phyloP scores from a whole-genome alignment of 2,888 invertebrate genomes.

The Halictus ligatus region DNA sequence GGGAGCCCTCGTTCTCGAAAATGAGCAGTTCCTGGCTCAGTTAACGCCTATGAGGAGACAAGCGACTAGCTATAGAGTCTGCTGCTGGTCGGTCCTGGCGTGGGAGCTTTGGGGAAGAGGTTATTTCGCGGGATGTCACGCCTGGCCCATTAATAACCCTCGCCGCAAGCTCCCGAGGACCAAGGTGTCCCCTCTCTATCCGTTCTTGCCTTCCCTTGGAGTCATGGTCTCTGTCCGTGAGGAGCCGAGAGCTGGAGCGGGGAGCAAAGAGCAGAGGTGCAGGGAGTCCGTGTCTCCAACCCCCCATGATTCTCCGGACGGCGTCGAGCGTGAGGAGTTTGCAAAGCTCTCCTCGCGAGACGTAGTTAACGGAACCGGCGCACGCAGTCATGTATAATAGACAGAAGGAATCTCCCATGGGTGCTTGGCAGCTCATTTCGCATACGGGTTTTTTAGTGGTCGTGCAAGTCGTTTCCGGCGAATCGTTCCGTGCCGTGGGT shows the following conservation, averaged over 20 bases:
- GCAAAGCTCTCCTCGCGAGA: constrained; percentile 79
- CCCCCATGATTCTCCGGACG: constrained; percentile 30
- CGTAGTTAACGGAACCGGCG: constrained; percentile 77
- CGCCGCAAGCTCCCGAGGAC: constrained; percentile 70
- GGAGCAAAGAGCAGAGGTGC: neutral
- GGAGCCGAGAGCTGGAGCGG: neutral
- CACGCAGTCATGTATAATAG: constrained; percentile 77
- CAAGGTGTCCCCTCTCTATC: constrained; percentile 45
- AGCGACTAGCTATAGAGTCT: constrained; percentile 53
- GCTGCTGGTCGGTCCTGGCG: constrained; percentile 49
- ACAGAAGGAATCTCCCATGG: constrained; percentile 78
- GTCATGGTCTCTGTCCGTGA: constrained; percentile 25
- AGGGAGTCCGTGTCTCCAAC: constrained; percentile 14
- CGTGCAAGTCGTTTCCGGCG: constrained; percentile 8
- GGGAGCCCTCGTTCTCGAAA: constrained; percentile 63
- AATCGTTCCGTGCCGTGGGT: constrained; percentile 22
- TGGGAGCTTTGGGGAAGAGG: constrained; percentile 68
- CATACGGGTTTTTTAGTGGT: constrained; percentile 73
- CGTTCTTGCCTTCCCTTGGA: constrained; percentile 33
- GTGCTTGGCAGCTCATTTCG: constrained; percentile 81
- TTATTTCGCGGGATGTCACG: constrained; percentile 82
- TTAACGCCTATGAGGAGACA: constrained; percentile 76
- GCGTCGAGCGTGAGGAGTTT: constrained; percentile 79
- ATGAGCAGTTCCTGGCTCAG: constrained; percentile 78
- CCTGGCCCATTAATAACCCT: constrained; percentile 81